A percentile compares a stretch with the other conserved stretches of the same genome.
Conservation (phyloP, 2,888 invertebrate genomes). For the Ornithoptera alexandrae region DNA sequence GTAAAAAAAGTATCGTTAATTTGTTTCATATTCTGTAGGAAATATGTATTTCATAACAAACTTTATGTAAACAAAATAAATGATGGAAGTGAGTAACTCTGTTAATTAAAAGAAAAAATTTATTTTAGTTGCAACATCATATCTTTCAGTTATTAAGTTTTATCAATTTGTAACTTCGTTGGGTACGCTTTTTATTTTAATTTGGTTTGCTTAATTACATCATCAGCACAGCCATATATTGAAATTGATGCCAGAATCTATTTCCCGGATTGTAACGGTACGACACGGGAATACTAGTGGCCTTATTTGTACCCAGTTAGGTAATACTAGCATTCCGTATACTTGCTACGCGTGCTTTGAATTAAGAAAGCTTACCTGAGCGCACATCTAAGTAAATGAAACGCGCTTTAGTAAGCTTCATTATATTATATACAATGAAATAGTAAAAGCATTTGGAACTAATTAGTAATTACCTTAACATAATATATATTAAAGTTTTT, state of each 20-base stretch:
- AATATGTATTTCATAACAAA: too few relatives aligned
- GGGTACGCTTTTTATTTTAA: conserved; percentile 4
- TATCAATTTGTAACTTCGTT: neutral
- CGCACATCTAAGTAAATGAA: conserved; percentile 63
- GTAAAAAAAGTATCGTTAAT: too few relatives aligned
- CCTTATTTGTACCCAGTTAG: conserved; percentile 67
- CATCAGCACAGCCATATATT: conserved; percentile 4
- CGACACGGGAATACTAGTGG: conserved; percentile 75
- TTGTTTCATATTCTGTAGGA: too few relatives aligned
- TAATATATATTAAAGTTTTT: neutral
- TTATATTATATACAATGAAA: conserved; percentile 14
- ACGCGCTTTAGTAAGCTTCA: conserved; percentile 37
- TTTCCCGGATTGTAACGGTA: conserved; percentile 57
- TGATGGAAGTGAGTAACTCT: too few relatives aligned
- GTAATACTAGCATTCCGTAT: conserved; percentile 61
- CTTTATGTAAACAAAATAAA: too few relatives aligned
- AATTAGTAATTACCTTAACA: neutral
- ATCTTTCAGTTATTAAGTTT: neutral
- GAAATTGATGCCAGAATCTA: conserved; percentile 27
- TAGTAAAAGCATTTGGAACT: neutral
- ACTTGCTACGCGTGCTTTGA: conserved; percentile 59
- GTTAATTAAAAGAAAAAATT: too few relatives aligned
- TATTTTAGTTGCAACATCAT: neutral
- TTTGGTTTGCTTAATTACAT: conserved; percentile 10
- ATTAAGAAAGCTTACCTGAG: conserved; percentile 62